Evolutionary conservation across 1,140 invertebrate genomes (phyloP), one percentile per base, ranked within the genome.

Genomic region (Magallana gigas): DNA sequence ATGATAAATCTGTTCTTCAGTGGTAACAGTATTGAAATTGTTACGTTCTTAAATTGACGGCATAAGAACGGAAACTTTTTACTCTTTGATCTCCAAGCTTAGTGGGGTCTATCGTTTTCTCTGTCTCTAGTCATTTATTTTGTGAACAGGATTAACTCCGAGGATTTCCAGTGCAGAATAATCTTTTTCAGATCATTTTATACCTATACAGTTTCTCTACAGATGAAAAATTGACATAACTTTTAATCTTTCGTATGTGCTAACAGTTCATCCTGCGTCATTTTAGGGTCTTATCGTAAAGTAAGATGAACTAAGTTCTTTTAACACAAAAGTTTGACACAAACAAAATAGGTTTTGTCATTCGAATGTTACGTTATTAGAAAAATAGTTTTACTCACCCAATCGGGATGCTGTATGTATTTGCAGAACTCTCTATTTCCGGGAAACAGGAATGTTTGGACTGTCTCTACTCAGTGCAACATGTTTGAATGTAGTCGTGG

Each of bases 401-500:
- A 8, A 29, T 23, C 9, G 36, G 23, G 68, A 76, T 76, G 68
- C 68, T 8, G 68, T 76, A 12, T 3, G 68, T 76, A 8, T 76
- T 76, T 76, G 68, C 23, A 12, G 8, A 76, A 76, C 68, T 76
- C 68, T 76, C 23, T 76, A 76, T 76, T 76, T 76, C 68, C 68
- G 68, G 68, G 68, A 76, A 29, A 76, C 68, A 23, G 36, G 29
- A 76, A 76, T 76, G 68, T 76, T 76, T 76, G 29, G 11, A 12
- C 68, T 23, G 3, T 76, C 68, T 29, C 68, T 29, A 76, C 36
- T 76, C 68, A 76, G 68, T 36, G 2, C 11, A 76, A 29, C 23
- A 12, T 76, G 68, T 76, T 76, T 76, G 68, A 76, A 76, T 76
- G 68, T 76, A 76, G 68, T 76, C 68, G 23, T 76, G 68, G 68